phyloP scores from a whole-genome alignment of 2,797 vertebrate species.

The Threskiornis aethiopicus region DNA sequence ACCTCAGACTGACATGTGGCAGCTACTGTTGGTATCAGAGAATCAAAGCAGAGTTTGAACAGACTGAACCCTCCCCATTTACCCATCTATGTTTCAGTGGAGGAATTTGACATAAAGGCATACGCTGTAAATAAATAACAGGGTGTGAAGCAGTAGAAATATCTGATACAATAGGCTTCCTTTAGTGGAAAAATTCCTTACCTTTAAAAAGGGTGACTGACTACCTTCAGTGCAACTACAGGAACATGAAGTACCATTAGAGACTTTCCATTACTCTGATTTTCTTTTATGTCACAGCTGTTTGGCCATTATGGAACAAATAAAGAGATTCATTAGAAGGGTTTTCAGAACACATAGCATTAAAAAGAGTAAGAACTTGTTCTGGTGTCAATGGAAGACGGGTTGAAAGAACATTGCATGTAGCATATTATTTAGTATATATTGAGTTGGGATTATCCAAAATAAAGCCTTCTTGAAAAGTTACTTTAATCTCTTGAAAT shows the following conservation, averaged over 20 bases:
- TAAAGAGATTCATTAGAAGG: not conserved
- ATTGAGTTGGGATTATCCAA: not conserved
- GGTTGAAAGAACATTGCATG: not conserved
- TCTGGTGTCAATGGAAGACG: not conserved
- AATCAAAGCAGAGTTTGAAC: not conserved
- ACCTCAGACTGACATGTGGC: not conserved
- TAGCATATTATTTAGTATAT: not conserved
- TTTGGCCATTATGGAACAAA: not conserved
- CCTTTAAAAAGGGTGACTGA: not conserved
- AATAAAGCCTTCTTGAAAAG: not conserved
- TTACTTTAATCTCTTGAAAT: not conserved
- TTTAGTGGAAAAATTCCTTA: not conserved
- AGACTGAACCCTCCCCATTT: not conserved
- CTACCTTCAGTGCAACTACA: not conserved
- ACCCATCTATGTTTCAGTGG: not conserved
- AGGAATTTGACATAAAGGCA: not conserved
- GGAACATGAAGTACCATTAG: not conserved
- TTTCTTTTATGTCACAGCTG: not conserved
- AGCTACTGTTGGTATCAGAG: not conserved
- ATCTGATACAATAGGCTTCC: not conserved
- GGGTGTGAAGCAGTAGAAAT: not conserved
- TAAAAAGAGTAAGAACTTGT: not conserved
- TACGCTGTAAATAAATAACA: not conserved
- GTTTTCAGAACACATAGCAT: not conserved
- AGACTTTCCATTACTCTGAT: not conserved